A percentile compares a stretch with the other conserved stretches of the same genome.
phyloP scores from a whole-genome alignment of 2,888 invertebrate species.

The Trissolcus brochymenae region DNA sequence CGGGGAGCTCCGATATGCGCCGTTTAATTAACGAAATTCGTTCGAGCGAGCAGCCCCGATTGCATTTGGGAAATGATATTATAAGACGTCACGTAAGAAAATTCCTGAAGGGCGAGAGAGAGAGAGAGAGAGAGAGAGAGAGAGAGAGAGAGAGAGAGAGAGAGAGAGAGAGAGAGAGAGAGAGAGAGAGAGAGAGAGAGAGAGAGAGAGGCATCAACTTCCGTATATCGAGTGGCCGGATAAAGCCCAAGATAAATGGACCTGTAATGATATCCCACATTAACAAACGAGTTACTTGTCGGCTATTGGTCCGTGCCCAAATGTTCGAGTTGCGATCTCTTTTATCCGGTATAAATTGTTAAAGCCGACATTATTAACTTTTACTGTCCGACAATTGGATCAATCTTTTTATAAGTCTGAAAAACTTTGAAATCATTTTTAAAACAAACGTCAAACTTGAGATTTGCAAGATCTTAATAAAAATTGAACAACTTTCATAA shows the following conservation, averaged over 20 bases:
- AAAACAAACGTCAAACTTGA: too few relatives aligned
- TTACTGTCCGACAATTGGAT: too few relatives aligned
- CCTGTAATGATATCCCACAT: slow-evolving; percentile 43
- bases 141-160: slow-evolving; percentile 25
- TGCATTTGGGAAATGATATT: slow-evolving; percentile 16
- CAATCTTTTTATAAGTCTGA: too few relatives aligned
- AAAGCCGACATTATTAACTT: slow-evolving; percentile 5
- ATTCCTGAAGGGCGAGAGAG: slow-evolving; percentile 15
- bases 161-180: slow-evolving; percentile 11
- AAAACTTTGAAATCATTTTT: too few relatives aligned
- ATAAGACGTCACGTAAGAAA: slow-evolving; percentile 13
- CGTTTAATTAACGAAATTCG: slow-evolving; percentile 20
- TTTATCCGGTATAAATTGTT: too few relatives aligned
- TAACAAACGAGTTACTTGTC: slow-evolving; percentile 51
- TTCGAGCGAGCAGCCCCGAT: background rate
- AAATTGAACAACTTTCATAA: too few relatives aligned
- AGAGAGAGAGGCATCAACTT: slow-evolving; percentile 36
- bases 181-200: slow-evolving; percentile 25
- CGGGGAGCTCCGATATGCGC: background rate
- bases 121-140: slow-evolving; percentile 15
- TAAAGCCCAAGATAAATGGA: slow-evolving; percentile 50
- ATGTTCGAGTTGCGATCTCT: too few relatives aligned
- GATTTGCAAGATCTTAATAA: too few relatives aligned
- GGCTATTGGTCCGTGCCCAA: background rate
- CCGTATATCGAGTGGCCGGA: slow-evolving; percentile 45